phyloP scores from a whole-genome alignment of 2,797 vertebrate genomes.

The Danionella dracula region DNA sequence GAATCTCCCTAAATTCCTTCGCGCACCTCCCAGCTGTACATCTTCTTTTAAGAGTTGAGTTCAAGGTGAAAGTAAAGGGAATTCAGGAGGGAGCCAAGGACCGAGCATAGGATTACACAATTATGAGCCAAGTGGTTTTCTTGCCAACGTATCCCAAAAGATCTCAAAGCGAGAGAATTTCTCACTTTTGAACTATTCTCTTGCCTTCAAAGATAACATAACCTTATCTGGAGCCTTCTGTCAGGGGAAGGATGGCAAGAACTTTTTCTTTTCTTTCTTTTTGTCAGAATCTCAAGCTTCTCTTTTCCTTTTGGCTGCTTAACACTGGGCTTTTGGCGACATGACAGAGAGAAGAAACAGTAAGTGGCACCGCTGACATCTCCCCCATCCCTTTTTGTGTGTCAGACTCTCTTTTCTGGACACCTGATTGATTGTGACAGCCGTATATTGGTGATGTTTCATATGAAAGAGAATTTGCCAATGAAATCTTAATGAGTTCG shows the following conservation, averaged over 20 bases:
- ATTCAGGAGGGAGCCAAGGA: slow-evolving; percentile 48
- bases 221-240: slow-evolving; percentile 62
- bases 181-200: slow-evolving; percentile 67
- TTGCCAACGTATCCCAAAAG: slow-evolving; percentile 48
- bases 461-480: slow-evolving; percentile 89
- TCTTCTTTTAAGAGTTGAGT: slow-evolving; percentile 55
- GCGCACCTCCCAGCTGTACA: slow-evolving; percentile 24
- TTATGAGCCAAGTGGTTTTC: slow-evolving; percentile 64
- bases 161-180: slow-evolving; percentile 62
- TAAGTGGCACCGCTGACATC: slow-evolving; percentile 68
- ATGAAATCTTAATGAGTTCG: slow-evolving; percentile 93
- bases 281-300: slow-evolving; percentile 58
- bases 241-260: slow-evolving; percentile 62
- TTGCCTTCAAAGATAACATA: slow-evolving; percentile 61
- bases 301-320: slow-evolving; percentile 58
- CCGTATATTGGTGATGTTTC: slow-evolving; percentile 86
- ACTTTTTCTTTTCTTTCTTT: slow-evolving; percentile 43
- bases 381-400: slow-evolving; percentile 72
- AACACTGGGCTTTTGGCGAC: slow-evolving; percentile 62
- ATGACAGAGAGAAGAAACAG: slow-evolving; percentile 75
- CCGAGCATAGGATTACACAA: slow-evolving; percentile 66
- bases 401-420: slow-evolving; percentile 76
- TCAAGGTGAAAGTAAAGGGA: slow-evolving; percentile 58
- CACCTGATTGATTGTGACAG: slow-evolving; percentile 89
- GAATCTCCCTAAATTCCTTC: slow-evolving; percentile 31